These are phyloP conservation scores for Etheostoma nigrum DNA, from an alignment of 2,797 vertebrate species.

Conservation along the genomic window DNA sequence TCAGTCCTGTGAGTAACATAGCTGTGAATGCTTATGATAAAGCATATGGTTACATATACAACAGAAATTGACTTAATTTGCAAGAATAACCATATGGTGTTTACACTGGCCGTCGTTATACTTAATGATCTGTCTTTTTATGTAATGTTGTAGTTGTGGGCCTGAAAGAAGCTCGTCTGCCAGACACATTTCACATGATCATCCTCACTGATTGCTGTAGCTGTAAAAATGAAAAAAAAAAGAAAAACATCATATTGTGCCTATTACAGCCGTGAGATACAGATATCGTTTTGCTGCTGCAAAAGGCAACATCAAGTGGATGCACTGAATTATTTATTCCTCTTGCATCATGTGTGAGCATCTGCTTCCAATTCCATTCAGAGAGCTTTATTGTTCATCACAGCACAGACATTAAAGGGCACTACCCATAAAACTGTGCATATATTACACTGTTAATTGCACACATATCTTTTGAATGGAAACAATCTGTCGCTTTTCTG, in stretches of 20 bases:
- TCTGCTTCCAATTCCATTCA: conserved; percentile 68
- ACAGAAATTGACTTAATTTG: conserved; percentile 9
- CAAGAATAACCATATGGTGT: conserved; percentile 53
- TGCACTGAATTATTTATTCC: conserved; percentile 68
- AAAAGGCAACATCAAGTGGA: conserved; percentile 50
- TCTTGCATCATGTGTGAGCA: conserved; percentile 60
- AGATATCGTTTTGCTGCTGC: conserved; percentile 46
- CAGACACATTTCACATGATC: conserved; percentile 49
- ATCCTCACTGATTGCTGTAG: conserved; percentile 47
- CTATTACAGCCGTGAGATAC: conserved; percentile 29
- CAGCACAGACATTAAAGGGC: conserved; percentile 59
- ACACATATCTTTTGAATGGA: conserved; percentile 32
- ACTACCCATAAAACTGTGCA: conserved; percentile 49
- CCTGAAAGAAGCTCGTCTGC: conserved; percentile 25
- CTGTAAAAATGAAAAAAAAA: conserved; percentile 40
- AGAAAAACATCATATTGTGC: conserved; percentile 35
- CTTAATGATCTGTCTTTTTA: conserved; percentile 50
- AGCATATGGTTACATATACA: conserved; percentile 8
- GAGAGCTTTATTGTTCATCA: conserved; percentile 64
- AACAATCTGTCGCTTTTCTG: conserved; percentile 37
- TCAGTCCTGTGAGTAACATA: not conserved
- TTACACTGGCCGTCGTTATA: conserved; percentile 38
- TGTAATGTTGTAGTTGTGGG: conserved; percentile 26
- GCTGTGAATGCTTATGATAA: not conserved
- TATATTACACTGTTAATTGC: conserved; percentile 59